Base-by-base conservation (phyloP, 2,797 vertebrate species). In the Malurus leucopterus region DNA sequence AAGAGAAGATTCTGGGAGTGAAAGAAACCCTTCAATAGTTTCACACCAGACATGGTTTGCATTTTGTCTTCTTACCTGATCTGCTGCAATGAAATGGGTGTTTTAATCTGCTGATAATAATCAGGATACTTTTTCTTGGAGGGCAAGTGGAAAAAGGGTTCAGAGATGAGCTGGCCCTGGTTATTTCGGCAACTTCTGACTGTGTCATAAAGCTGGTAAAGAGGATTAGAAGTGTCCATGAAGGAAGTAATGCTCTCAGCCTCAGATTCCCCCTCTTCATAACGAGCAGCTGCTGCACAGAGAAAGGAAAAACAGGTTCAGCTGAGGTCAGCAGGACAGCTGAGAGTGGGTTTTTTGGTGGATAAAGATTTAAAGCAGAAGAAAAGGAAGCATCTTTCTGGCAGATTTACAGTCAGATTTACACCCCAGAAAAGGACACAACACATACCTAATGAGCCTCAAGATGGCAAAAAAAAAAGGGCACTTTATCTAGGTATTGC, bases 111-210 rank as follows among this genome's bases (percentile, higher is more conserved):
- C 86, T 99, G 98, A 96, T 98, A 99, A 97, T 99, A 99, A 97
- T 99, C 98, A 2, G 99, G 99, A 85, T 99, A 99, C 90, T 99
- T 99, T 93, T 99, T 99, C 95, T 98, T 98, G 91, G 98, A 98
- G 75, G 99, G 99, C 80, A 99, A 97, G 96, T 99, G 99, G 91
- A 99, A 98, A 96, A 99, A 99, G 21, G 99, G 99, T 94, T 99
- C 98, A 3, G 99, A 98, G 90, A 99, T 98, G 78, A 99, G 98
- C 95, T 99, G 99, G 19, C 99, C 99, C 93, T 99, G 99, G 95
- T 98, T 99, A 96, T 99, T 99, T 81, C 99, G 97, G 90, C 98
- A 98, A 30, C 98, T 98, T 58, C 98, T 97, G 75, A 99, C 98
- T 2, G 98, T 98, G 88, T 99, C 99, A 62, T 98, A 99, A 84